Evolutionary conservation across 2,888 invertebrate genomes (phyloP), one percentile per base, ranked within the genome.

Genomic region (Nemotelus nigrinus): DNA sequence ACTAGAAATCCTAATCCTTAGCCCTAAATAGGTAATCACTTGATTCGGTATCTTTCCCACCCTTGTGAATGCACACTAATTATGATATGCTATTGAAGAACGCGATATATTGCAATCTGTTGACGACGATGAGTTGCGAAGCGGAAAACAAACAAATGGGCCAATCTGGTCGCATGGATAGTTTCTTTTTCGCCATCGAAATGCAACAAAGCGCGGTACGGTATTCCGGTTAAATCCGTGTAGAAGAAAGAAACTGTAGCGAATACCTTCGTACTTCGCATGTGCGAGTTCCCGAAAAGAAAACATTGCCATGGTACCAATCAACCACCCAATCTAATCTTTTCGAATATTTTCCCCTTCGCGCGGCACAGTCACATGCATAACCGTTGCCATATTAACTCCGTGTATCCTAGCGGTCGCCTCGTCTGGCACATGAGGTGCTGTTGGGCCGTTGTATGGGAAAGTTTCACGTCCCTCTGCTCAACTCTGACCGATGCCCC

Each of bases 11-110:
- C 53, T 70, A 53, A 70, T 70, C 70, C 7, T 4, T 39, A 25
- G 70, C 70, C 47, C 41, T 39, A 70, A 70, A 70, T 55, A 50
- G 53, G 70, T 53, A 68, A 68, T 55, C 63, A 63, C 6, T 7
- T 63, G 43, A 43, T 7, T 63, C 4, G 7, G 57, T 10, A 5
- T 5, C 2, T 43, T 39, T 43, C 41, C 63, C 6, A 8, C 39
- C 43, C 43, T 43, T 58, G 10, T 25, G 6, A 53, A 5, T 43
- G 2, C 63, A 4, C 63, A 3, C 41, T 63, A 4, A 3, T 57
- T 57, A 39, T 8, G n/a, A 70, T 41, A 39, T 55, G 41, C 55
- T 70, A 53, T 8, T 4, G 5, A 70, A 70, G 70, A 50, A 41
- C 41, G 48, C 48, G 47, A 70, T 55, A n/a, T 55, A 44, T 4